phyloP scores from a whole-genome alignment of 1,140 invertebrate genomes.

The Cydia splendana region DNA sequence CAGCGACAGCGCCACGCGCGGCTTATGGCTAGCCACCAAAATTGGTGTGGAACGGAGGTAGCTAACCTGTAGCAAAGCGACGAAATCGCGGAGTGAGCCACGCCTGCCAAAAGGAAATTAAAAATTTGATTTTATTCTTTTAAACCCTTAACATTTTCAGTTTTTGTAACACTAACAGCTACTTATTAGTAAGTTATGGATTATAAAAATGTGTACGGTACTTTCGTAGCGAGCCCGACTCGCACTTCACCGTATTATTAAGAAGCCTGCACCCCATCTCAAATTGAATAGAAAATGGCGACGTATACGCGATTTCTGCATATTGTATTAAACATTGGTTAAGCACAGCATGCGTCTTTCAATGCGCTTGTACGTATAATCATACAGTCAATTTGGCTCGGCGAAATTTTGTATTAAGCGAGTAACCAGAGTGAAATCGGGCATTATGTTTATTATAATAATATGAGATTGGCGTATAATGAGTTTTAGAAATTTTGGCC shows the following conservation, averaged over 20 bases:
- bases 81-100: no score
- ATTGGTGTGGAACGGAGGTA: no score
- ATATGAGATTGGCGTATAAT: constrained; percentile 17
- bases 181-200: no score
- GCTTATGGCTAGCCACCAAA: no score
- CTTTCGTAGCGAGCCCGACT: not conserved
- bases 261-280: constrained; percentile 2
- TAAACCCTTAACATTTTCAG: no score
- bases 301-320: constrained; percentile 8
- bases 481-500: not conserved
- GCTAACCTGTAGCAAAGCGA: no score
- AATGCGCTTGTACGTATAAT: not conserved
- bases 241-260: not conserved
- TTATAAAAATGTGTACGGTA: not conserved
- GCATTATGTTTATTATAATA: constrained; percentile 18
- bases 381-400: constrained; percentile 25
- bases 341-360: not conserved
- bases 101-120: no score
- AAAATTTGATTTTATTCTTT: no score
- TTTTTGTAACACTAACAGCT: no score
- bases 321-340: constrained; percentile 7
- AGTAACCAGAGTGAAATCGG: constrained; percentile 11
- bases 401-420: not conserved
- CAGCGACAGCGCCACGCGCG: no score
- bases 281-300: constrained; percentile 19